Percentiles rank a stretch among this genome's conserved stretches.
These are phyloP conservation scores for Agapostemon virescens DNA, from an alignment of 2,888 invertebrate genomes.

Conservation along the genomic window DNA sequence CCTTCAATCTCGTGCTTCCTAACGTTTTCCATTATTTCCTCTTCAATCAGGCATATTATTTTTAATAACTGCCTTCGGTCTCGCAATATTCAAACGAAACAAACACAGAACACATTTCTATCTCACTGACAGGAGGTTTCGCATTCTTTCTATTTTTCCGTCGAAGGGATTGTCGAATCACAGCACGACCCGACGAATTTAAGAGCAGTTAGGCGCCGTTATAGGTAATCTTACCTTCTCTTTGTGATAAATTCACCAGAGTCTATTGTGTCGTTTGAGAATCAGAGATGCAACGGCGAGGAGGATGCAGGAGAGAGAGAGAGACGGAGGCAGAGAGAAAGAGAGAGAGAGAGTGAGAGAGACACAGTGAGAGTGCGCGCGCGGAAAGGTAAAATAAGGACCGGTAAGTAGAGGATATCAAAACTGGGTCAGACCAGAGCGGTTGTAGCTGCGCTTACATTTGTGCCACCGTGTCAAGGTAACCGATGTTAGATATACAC, in stretches of 20 bases:
- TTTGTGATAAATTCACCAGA: conserved; percentile 26
- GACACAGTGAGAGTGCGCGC: conserved; percentile 14
- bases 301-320: not conserved
- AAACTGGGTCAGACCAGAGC: conserved; percentile 66
- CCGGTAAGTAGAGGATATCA: conserved; percentile 51
- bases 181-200: not conserved
- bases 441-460: conserved; percentile 50
- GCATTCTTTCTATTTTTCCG: not conserved
- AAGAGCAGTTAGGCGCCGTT: not conserved
- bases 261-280: conserved; percentile 33
- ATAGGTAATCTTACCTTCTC: not conserved
- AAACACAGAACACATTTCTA: not conserved
- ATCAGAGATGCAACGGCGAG: conserved; percentile 25
- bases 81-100: not conserved
- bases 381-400: conserved; percentile 50
- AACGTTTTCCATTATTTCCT: not conserved
- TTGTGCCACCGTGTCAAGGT: conserved; percentile 70
- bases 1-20: not conserved
- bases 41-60: not conserved
- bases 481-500: conserved; percentile 42
- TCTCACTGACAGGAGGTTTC: not conserved
- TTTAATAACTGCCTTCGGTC: not conserved
- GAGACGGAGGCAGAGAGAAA: not conserved
- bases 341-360: not conserved
- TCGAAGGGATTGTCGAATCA: not conserved